Conservation (phyloP, 2,888 invertebrate genomes). For the Ligdia adustata region DNA sequence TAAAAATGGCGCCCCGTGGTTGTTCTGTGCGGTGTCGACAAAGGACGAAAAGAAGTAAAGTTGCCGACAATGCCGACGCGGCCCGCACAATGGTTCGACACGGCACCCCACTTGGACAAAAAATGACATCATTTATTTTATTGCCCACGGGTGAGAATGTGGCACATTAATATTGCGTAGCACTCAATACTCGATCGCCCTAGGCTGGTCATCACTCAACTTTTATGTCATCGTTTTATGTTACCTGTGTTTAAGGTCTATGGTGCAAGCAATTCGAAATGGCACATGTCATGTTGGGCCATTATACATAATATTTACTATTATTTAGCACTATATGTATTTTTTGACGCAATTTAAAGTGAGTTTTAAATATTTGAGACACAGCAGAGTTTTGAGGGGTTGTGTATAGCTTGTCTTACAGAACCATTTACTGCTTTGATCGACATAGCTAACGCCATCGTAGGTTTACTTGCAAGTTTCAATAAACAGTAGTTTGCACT, state of each 20-base stretch:
- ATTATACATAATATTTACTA: no score
- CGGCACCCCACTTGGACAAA: conserved; percentile 74
- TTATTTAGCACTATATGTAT: no score
- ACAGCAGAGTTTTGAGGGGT: no score
- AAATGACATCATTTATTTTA: conserved; percentile 84
- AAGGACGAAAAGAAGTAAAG: conserved; percentile 53
- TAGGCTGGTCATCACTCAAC: conserved; percentile 64
- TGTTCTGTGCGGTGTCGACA: conserved; percentile 59
- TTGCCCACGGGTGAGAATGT: conserved; percentile 80
- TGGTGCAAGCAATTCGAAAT: conserved; percentile 26
- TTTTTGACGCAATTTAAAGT: no score
- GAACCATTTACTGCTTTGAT: no score
- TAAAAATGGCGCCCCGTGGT: conserved; percentile 72
- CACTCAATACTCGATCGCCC: conserved; percentile 77
- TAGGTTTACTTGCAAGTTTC: no score
- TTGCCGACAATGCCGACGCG: conserved; percentile 65
- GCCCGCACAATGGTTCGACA: conserved; percentile 67
- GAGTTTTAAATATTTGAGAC: no score
- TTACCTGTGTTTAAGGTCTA: conserved; percentile 33
- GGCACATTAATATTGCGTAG: conserved; percentile 79
- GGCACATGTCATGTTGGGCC: neutral
- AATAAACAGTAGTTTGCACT: no score
- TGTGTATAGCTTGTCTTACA: no score
- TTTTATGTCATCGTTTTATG: conserved; percentile 38
- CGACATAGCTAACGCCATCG: no score